Evolutionary conservation across 1,140 invertebrate species (phyloP).

Genomic region (Cyclargus thomasi): DNA sequence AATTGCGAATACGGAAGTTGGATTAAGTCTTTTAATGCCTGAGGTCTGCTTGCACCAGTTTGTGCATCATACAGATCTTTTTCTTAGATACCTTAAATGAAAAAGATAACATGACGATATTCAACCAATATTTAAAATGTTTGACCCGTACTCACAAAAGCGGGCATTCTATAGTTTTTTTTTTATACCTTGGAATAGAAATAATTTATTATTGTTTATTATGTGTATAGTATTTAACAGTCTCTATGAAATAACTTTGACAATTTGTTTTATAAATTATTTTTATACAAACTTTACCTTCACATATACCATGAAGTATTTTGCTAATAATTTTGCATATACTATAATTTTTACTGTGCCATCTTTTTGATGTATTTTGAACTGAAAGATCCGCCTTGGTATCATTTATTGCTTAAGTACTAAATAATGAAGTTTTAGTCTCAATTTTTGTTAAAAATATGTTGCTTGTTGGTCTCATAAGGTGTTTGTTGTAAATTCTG

Average conservation of each 20-base stretch:
- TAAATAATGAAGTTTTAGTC: background rate
- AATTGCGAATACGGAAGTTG: background rate
- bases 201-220: no score
- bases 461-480: background rate
- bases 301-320: conserved; percentile 2
- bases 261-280: background rate
- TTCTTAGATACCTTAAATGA: no score
- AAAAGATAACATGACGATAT: no score
- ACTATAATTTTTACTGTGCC: conserved; percentile 12
- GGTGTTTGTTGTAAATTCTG: background rate
- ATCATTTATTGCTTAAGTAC: background rate
- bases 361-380: conserved; percentile 1
- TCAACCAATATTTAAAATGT: no score
- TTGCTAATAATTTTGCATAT: conserved; percentile 17
- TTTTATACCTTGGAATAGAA: no score
- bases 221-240: no score
- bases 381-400: background rate
- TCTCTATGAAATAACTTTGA: background rate
- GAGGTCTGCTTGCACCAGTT: no score
- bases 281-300: conserved; percentile 3
- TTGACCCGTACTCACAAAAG: no score
- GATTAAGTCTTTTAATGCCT: background rate
- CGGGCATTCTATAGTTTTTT: no score
- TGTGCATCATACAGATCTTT: no score
- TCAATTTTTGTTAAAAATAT: background rate